Evolutionary conservation across 2,888 invertebrate species (phyloP), one percentile per base, ranked within the genome.

Genomic region (Monochamus alternatus): DNA sequence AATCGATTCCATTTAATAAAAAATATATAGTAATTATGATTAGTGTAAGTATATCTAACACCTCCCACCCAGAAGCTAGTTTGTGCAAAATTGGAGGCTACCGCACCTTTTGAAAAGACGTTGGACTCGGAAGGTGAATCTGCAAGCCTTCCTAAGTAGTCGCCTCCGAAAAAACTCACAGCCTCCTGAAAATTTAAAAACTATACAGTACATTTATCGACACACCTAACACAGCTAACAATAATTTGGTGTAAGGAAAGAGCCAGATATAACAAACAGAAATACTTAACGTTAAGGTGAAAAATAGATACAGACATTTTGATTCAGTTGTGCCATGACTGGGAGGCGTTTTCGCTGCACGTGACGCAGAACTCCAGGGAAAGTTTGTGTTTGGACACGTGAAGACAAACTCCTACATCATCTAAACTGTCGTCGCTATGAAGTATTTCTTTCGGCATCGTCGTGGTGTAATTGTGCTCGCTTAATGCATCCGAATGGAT

Each of bases 331-430:
- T 78, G 82, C 87, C 87, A 87, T 12, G 83, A 79, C 31, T 83
- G 62, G 22, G 74, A 68, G n/a, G 90, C 88, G 78, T 90, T 91
- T 74, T 90, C 89, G 82, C 91, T 91, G 81, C 92, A 93, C 44
- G 87, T 87, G 1, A 91, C 87, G 84, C 92, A 93, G 83, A 91
- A 92, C 83, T 92, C 92, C 75, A 92, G 84, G 0, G 92, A 92
- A 51, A 92, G 89, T 83, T 89, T 89, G 64, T 90, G 90, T 58
- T 90, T 90, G 75, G 91, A 90, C 14, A 92, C 89, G 82, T 92
- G 92, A 12, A 92, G 86, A 83, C 92, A 92, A 22, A 92, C 89
- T 14, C 92, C 92, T 66, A 89, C 88, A 81, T 89, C 88, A 12
- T 88, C 87, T 9, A 87, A 12, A 59, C 22, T 9, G 32, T 64